Conservation (phyloP, 92 coral and sea anemone genomes). For the Heteractis magnifica region DNA sequence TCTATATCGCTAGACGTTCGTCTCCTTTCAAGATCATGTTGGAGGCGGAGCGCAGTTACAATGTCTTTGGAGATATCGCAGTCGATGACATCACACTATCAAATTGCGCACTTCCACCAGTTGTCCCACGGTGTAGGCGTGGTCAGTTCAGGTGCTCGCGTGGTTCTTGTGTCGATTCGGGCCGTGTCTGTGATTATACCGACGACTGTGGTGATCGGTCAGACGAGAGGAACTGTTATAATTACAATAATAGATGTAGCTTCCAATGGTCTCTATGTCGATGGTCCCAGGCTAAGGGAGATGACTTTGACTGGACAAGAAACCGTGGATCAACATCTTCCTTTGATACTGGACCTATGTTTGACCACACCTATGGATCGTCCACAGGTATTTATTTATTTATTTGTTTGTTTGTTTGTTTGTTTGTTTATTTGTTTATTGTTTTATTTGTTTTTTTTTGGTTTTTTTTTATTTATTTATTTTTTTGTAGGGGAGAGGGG, state of each 20-base stretch:
- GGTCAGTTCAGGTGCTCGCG: constrained; percentile 70
- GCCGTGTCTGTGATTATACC: constrained; percentile 84
- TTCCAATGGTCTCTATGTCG: constrained; percentile 76
- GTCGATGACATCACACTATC: constrained; percentile 76
- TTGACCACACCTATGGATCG: constrained; percentile 91
- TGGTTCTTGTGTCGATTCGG: constrained; percentile 65
- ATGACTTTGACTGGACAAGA: constrained; percentile 96
- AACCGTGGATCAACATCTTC: constrained; percentile 88
- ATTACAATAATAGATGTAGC: constrained; percentile 65
- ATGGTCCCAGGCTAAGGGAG: constrained; percentile 77
- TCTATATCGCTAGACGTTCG: constrained; percentile 68
- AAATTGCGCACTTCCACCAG: constrained; percentile 85
- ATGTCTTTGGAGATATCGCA: constrained; percentile 92
- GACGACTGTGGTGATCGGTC: constrained; percentile 95
- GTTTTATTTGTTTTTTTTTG: too few species aligned
- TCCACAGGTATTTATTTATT: constrained; percentile 82
- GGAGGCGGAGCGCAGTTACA: constrained; percentile 91
- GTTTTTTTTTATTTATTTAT: too few species aligned
- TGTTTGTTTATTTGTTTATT: too few species aligned
- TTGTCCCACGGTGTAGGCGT: constrained; percentile 43
- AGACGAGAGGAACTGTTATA: constrained; percentile 72
- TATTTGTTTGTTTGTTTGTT: too few species aligned
- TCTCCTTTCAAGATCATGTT: constrained; percentile 80
- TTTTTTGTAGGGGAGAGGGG: too few species aligned
- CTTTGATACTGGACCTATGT: constrained; percentile 80